Conservation (phyloP, 2,888 invertebrate species). For the Ephialtes manifestator region DNA sequence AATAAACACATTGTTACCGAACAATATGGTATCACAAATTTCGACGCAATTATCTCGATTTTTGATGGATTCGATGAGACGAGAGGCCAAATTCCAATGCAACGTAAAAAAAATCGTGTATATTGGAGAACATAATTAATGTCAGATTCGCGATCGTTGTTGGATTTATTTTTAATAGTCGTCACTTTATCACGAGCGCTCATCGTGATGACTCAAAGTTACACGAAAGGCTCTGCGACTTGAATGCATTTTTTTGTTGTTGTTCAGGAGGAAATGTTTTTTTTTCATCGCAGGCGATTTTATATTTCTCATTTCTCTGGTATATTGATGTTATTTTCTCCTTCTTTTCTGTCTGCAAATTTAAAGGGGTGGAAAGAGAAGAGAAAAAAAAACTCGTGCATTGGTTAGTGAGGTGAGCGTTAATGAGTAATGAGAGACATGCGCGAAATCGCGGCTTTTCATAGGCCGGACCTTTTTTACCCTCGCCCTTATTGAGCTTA, state of each 20-base stretch:
- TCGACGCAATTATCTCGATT: conserved; percentile 13
- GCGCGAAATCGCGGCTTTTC: not conserved
- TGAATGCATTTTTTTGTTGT: not conserved
- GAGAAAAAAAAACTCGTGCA: not conserved
- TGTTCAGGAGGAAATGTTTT: not conserved
- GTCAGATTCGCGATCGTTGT: conserved; percentile 10
- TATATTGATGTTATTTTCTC: not conserved
- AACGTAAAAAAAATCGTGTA: conserved; percentile 67
- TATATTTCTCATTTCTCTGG: not conserved
- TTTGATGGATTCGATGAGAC: conserved; percentile 38
- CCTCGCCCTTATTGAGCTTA: not conserved
- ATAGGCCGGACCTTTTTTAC: not conserved
- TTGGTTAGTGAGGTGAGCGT: not conserved
- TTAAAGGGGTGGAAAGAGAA: not conserved
- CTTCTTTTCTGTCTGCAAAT: not conserved
- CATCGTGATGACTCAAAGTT: not conserved
- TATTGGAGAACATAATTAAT: conserved; percentile 40
- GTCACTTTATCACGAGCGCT: not conserved
- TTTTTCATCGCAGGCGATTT: not conserved
- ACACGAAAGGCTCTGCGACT: not conserved
- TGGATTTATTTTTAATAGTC: not conserved
- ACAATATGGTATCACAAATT: conserved; percentile 34
- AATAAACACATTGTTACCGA: conserved; percentile 30
- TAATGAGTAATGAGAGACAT: conserved; percentile 1
- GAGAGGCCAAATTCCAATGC: conserved; percentile 53